Percentiles rank a stretch among this genome's conserved stretches.
phyloP scores from a whole-genome alignment of 2,888 invertebrate genomes.

The Amorpha juglandis region DNA sequence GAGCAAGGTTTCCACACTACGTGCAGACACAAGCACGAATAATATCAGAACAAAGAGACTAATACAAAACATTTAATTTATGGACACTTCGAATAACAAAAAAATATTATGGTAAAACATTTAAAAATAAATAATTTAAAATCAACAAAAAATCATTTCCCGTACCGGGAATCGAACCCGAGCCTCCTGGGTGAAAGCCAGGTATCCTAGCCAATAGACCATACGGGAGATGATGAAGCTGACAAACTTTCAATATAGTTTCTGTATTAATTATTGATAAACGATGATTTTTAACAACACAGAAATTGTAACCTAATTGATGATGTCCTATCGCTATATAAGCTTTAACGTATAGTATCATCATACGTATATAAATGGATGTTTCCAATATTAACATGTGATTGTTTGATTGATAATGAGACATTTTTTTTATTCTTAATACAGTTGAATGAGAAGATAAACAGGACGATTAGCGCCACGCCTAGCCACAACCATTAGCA shows the following conservation, averaged over 20 bases:
- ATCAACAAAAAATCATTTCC: constrained; percentile 60
- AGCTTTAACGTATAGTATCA: too few species aligned
- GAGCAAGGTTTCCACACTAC: constrained; percentile 1
- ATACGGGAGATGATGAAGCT: constrained; percentile 72
- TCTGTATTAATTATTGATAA: not conserved
- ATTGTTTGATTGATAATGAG: too few species aligned
- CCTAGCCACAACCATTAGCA: too few species aligned
- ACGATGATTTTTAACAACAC: too few species aligned
- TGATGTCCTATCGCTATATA: too few species aligned
- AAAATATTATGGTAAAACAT: not conserved
- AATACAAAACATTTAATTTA: not conserved
- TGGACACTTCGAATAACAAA: not conserved
- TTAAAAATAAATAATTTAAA: constrained; percentile 1
- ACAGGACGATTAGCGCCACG: too few species aligned
- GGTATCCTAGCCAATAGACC: constrained; percentile 89
- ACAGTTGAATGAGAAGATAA: too few species aligned
- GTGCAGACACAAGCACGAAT: not conserved
- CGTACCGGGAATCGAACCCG: constrained; percentile 90
- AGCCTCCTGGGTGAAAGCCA: constrained; percentile 90
- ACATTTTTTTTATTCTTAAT: too few species aligned
- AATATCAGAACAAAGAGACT: not conserved
- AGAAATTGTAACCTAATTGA: too few species aligned
- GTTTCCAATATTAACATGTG: too few species aligned
- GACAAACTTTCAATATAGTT: constrained; percentile 23
- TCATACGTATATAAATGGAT: too few species aligned